Evolutionary conservation across 2,797 vertebrate genomes (phyloP).

Genomic region (Myoxocephalus aenaeus): DNA sequence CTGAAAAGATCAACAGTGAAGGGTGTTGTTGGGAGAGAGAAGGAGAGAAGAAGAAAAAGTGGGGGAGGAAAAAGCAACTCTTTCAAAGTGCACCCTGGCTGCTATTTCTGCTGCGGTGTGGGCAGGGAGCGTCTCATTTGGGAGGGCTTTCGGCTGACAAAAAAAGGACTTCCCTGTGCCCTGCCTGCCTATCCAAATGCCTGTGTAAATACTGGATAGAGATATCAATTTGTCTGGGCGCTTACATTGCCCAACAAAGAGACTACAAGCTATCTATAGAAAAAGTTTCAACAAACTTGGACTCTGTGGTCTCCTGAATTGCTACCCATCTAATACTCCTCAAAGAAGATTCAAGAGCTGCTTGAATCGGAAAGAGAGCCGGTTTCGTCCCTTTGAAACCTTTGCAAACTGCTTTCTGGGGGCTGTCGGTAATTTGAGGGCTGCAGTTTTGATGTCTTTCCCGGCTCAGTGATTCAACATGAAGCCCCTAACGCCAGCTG

Average conservation of each 20-base stretch:
- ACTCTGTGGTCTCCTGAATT: conserved; percentile 71
- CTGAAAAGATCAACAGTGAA: conserved; percentile 71
- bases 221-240: conserved; percentile 79
- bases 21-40: conserved; percentile 65
- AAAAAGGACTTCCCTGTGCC: conserved; percentile 78
- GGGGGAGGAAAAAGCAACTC: conserved; percentile 71
- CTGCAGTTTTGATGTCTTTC: conserved; percentile 76
- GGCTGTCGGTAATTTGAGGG: conserved; percentile 30
- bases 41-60: conserved; percentile 62
- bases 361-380: conserved; percentile 60
- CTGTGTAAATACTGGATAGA: conserved; percentile 81
- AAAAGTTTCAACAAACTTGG: conserved; percentile 52
- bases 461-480: conserved; percentile 70
- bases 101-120: conserved; percentile 84
- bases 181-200: conserved; percentile 73
- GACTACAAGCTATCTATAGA: conserved; percentile 75
- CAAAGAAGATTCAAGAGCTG: conserved; percentile 52
- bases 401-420: conserved; percentile 23
- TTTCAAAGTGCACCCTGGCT: conserved; percentile 75
- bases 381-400: conserved; percentile 27
- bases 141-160: conserved; percentile 74
- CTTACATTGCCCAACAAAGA: conserved; percentile 70
- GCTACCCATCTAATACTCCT: conserved; percentile 55
- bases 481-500: conserved; percentile 86
- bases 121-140: conserved; percentile 85